Evolutionary conservation across 2,797 vertebrate species (phyloP), one percentile per base, ranked within the genome.

Genomic region (Lepus oiostolus): DNA sequence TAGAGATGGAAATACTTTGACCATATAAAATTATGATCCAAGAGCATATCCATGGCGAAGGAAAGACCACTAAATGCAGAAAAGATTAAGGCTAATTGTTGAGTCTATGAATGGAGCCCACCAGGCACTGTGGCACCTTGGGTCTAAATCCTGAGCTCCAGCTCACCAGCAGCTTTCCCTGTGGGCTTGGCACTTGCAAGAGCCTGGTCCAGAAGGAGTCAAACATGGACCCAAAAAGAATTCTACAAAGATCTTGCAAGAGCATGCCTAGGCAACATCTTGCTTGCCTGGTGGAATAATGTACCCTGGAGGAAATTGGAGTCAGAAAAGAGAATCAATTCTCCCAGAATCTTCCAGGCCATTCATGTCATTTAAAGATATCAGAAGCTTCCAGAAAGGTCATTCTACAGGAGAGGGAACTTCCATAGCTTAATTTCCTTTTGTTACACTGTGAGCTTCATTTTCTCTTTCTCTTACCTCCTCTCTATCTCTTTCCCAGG

Each of bases 401-500:
- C 92, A 65, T 10, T 35, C 67, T 35, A 32, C n/a, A 72, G 72
- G 72, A 65, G 0, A 74, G 63, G 38, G 22, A 91, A 30, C 94
- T 93, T 68, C 26, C 58, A 47, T 74, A 86, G 67, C 88, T 91
- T 93, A 93, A 92, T 76, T 94, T 75, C 79, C 82, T 97, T 76
- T 95, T 91, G 75, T 91, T 5, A 16, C 84, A 32, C n/a, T 22
- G 1, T 71, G 52, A 85, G 65, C 35, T 75, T 94, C 80, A 79
- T 97, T 93, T 96, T 94, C 67, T 70, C 83, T 77, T 1, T 58
- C 60, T 86, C 84, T 96, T 76, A 85, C 79, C 19, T 92, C 42
- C 71, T 87, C 80, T 85, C 87, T 89, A 38, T 95, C 87, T 89
- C 79, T 91, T 96, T 90, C 63, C 63, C 75, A 92, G 94, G 80